Evolutionary conservation across 2,888 invertebrate genomes (phyloP).

Genomic region (Andricus quercusramuli): DNA sequence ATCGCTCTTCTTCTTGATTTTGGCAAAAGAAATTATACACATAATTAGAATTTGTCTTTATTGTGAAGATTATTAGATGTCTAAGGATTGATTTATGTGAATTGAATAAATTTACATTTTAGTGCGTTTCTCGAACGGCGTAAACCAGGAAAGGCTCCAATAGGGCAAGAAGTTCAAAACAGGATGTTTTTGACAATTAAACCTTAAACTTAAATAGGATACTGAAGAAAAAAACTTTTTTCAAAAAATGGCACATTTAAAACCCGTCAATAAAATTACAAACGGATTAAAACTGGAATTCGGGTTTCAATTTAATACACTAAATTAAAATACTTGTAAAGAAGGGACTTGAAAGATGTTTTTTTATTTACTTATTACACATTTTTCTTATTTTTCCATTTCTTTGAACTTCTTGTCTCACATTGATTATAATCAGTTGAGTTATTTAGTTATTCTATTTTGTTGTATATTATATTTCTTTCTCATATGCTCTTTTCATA

Average conservation of each 20-base stretch:
- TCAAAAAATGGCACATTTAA: neutral
- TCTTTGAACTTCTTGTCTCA: slow-evolving; percentile 21
- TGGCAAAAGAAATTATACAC: neutral
- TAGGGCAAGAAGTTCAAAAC: slow-evolving; percentile 24
- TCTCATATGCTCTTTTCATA: neutral
- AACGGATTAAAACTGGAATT: neutral
- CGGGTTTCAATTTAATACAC: neutral
- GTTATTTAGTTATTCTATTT: neutral
- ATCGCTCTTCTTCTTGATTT: neutral
- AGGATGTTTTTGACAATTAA: neutral
- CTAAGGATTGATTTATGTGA: neutral
- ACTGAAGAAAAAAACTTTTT: neutral
- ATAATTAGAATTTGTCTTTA: neutral
- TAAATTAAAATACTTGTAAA: neutral
- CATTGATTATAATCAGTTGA: neutral
- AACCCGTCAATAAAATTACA: neutral
- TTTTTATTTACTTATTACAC: neutral
- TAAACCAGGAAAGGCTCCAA: neutral
- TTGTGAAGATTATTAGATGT: neutral
- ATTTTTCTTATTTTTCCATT: neutral
- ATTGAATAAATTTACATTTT: neutral
- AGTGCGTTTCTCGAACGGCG: slow-evolving; percentile 22
- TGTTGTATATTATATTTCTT: neutral
- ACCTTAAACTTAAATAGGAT: neutral
- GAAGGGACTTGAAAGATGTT: neutral